Conservation (phyloP, 2,888 invertebrate genomes). For the Drosophila multiciliata region DNA sequence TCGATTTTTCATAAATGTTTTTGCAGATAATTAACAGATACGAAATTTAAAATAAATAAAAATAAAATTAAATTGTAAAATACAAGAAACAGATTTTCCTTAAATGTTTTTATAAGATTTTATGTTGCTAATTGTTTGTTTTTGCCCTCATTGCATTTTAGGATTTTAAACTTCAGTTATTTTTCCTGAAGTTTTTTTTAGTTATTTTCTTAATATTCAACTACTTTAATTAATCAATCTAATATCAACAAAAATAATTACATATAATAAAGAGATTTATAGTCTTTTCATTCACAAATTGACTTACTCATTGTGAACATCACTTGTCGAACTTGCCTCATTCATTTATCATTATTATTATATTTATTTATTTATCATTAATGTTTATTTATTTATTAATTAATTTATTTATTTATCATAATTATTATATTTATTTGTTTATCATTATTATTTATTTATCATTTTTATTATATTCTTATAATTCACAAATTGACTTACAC, state of each 20-base stretch:
- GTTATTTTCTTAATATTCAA: background rate
- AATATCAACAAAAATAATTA: background rate
- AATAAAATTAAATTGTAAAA: too few relatives aligned
- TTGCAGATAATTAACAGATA: too few relatives aligned
- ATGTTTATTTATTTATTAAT: too few relatives aligned
- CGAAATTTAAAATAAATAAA: too few relatives aligned
- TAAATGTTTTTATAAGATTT: background rate
- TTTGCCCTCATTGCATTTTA: background rate
- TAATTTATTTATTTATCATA: too few relatives aligned
- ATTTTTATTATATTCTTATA: background rate
- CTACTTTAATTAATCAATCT: accelerated
- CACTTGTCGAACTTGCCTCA: background rate
- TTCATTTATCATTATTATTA: background rate
- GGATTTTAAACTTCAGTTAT: background rate
- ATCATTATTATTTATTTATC: too few relatives aligned
- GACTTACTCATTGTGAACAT: background rate
- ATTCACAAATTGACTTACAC: background rate
- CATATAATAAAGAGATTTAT: background rate
- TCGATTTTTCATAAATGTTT: too few relatives aligned
- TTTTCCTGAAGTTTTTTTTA: background rate
- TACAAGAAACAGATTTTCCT: too few relatives aligned
- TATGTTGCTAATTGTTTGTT: background rate
- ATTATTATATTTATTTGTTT: too few relatives aligned
- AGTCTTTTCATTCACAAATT: background rate
- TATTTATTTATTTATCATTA: too few relatives aligned